Conservation (phyloP, 2,797 vertebrate species). For the Sebastes steindachneri region DNA sequence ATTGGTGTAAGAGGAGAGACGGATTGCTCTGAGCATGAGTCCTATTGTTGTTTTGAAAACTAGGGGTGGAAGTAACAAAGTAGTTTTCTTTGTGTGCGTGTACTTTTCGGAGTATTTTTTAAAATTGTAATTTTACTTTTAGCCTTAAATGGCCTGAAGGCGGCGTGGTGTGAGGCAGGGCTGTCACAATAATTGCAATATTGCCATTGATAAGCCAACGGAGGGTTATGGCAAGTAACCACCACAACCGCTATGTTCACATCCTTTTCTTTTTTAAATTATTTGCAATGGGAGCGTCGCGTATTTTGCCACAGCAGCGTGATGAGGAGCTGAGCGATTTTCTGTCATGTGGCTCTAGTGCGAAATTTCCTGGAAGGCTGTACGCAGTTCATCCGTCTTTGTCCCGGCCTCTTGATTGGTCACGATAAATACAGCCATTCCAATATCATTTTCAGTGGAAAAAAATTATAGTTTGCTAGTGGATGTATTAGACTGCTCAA, state of each 20-base stretch:
- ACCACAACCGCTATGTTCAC: too few species aligned
- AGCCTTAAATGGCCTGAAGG: too few species aligned
- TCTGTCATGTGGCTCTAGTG: neutral
- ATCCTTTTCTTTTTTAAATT: too few species aligned
- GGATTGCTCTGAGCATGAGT: neutral
- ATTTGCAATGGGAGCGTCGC: too few species aligned
- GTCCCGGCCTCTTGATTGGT: neutral
- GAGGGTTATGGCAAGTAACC: too few species aligned
- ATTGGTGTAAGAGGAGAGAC: slow-evolving; percentile 2
- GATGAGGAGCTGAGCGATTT: neutral
- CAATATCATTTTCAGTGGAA: neutral
- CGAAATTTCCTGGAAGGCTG: neutral
- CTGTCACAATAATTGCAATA: too few species aligned
- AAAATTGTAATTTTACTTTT: too few species aligned
- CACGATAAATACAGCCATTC: slow-evolving; percentile 5
- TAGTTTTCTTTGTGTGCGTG: fast-evolving
- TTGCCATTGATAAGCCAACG: too few species aligned
- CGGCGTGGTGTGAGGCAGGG: too few species aligned
- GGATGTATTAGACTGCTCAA: neutral
- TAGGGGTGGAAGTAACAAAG: neutral
- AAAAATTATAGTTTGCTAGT: neutral
- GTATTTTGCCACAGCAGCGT: too few species aligned
- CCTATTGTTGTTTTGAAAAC: neutral
- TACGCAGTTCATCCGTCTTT: neutral
- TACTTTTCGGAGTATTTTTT: too few species aligned